Percentiles rank a stretch among this genome's conserved stretches.
Evolutionary conservation across 2,888 invertebrate genomes (phyloP).

Genomic region (Synanthedon andrenaeformis): DNA sequence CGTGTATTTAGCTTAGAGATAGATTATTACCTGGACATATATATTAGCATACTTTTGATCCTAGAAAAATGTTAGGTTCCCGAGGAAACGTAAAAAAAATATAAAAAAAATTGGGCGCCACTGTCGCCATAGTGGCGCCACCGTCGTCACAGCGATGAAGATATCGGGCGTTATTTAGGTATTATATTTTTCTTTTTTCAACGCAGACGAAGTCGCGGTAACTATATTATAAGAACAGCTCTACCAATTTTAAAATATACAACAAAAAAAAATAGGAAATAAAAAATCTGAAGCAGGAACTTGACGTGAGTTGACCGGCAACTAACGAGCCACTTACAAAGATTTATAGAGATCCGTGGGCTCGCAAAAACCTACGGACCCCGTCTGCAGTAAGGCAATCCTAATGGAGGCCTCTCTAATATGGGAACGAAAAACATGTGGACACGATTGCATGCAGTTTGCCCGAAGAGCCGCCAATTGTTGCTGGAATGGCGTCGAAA

Average conservation of each 20-base stretch:
- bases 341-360: slow-evolving; percentile 52
- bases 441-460: slow-evolving; percentile 32
- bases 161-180: no score
- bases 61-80: no score
- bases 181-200: no score
- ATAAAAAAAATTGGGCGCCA: no score
- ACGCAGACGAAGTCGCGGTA: no score
- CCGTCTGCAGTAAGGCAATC: slow-evolving; percentile 24
- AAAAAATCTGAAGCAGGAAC: slow-evolving; percentile 32
- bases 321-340: slow-evolving; percentile 56
- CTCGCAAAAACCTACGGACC: slow-evolving; percentile 31
- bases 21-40: no score
- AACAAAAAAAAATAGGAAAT: slow-evolving; percentile 9
- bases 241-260: slow-evolving; percentile 4
- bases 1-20: no score
- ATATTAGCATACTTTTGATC: no score
- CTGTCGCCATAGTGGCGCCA: no score
- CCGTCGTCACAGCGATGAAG: no score
- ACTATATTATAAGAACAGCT: background rate
- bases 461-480: background rate
- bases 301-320: slow-evolving; percentile 44
- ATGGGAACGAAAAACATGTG: slow-evolving; percentile 28
- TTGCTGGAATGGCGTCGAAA: background rate
- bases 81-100: no score
- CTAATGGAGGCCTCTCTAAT: slow-evolving; percentile 30